Percentiles rank a stretch among this genome's conserved stretches.
phyloP scores from a whole-genome alignment of 2,888 invertebrate species.

The Thymelicus lineola region DNA sequence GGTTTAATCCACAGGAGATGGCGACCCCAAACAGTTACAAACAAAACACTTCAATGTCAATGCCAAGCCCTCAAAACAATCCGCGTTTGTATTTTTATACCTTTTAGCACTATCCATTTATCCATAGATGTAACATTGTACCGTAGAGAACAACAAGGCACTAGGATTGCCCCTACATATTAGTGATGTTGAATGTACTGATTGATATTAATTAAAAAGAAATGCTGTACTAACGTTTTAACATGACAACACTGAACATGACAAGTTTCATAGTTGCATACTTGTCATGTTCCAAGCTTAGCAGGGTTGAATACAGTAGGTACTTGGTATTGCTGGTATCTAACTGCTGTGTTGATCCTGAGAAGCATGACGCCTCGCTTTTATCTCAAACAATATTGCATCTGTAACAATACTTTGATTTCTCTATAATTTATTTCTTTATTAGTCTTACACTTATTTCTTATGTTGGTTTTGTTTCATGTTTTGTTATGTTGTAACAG shows the following conservation, averaged over 20 bases:
- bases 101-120: constrained; percentile 45
- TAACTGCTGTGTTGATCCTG: constrained; percentile 66
- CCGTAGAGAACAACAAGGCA: constrained; percentile 41
- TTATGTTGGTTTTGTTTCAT: constrained; percentile 89
- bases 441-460: constrained; percentile 88
- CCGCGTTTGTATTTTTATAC: constrained; percentile 87
- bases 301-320: constrained; percentile 59
- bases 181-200: constrained; percentile 39
- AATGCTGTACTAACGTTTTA: constrained; percentile 75
- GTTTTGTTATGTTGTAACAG: constrained; percentile 88
- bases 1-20: constrained; percentile 80
- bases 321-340: constrained; percentile 73
- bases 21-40: constrained; percentile 94
- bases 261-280: too few relatives aligned
- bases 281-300: constrained; percentile 70
- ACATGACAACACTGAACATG: constrained; percentile 59
- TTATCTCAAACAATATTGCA: constrained; percentile 57
- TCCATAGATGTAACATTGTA: constrained; percentile 33
- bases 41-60: constrained; percentile 90
- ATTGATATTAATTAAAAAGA: constrained; percentile 39
- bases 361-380: constrained; percentile 78
- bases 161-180: constrained; percentile 43
- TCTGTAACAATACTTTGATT: constrained; percentile 62
- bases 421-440: constrained; percentile 64
- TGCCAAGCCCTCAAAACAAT: constrained; percentile 88